These are phyloP conservation scores for Pelobates cultripes DNA, from an alignment of 2,797 vertebrate species.

Conservation along the genomic window DNA sequence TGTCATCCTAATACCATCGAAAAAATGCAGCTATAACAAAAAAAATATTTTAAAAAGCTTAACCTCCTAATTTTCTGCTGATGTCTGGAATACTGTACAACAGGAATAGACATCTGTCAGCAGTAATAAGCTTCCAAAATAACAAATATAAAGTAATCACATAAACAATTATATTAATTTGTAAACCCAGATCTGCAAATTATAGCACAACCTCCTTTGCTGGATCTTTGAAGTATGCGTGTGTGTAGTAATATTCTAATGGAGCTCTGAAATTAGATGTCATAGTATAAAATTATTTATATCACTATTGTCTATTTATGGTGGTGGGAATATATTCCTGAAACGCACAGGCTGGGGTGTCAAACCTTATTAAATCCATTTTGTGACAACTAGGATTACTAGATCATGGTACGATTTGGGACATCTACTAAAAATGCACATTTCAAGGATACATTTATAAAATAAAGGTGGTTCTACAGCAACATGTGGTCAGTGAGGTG, in stretches of 20 bases:
- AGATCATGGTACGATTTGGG: too few species aligned
- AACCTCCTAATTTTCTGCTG: constrained; percentile 47
- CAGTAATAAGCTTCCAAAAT: constrained; percentile 17
- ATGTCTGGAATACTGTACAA: constrained; percentile 21
- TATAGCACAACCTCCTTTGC: background rate
- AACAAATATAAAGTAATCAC: constrained; percentile 26
- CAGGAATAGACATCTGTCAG: constrained; percentile 49
- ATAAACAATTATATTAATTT: constrained; percentile 36
- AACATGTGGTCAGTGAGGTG: too few species aligned
- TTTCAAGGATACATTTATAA: too few species aligned
- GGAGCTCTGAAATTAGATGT: background rate
- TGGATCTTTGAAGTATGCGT: background rate
- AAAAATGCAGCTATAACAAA: constrained; percentile 25
- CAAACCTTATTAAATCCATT: too few species aligned
- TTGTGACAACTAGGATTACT: too few species aligned
- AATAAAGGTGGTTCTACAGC: too few species aligned
- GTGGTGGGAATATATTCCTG: background rate
- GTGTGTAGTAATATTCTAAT: background rate
- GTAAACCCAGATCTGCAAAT: background rate
- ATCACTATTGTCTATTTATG: background rate
- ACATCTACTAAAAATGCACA: too few species aligned
- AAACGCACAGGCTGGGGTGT: background rate
- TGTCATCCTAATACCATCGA: constrained; percentile 19
- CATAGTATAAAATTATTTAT: background rate
- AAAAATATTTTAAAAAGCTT: constrained; percentile 45